Evolutionary conservation across 2,888 invertebrate species (phyloP), one percentile per base, ranked within the genome.

Genomic region (Chrysolina haemoptera): DNA sequence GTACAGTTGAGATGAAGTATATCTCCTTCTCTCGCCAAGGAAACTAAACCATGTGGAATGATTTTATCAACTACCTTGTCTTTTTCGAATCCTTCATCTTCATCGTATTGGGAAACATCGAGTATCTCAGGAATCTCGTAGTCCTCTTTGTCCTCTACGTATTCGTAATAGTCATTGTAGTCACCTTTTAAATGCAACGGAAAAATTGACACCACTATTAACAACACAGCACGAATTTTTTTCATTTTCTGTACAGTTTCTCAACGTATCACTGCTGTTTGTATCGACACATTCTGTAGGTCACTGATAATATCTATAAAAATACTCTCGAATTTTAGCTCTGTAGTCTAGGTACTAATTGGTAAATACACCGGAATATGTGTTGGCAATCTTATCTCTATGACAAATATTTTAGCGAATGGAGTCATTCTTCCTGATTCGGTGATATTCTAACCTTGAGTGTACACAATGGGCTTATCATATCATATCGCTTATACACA

Each of bases 111-210:
- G 16, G n/a, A 16, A 27, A 27, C n/a, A 50, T 50, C 50, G 9
- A 8, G 18, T n/a, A 50, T 1, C 16, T 59, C 27, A n/a, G 35
- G 59, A n/a, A 27, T n/a, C 59, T 59, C 59, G 59, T 22, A 59
- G 35, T 59, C 59, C 27, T 59, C 59, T 59, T 59, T 27, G 8
- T 16, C 35, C n/a, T 59, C 59, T 9, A 59, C 59, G n/a, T 59
- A 59, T 35, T 59, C 59, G 10, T 59, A 59, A 59, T 59, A 59
- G 27, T 59, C n/a, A 35, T 59, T 59, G 59, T 59, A 27, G 59
- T 59, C 27, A 1, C n/a, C 59, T n/a, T 8, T 59, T 9, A n/a
- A 22, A 59, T 27, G n/a, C 14, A 12, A 1, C 6, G 16, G 16
- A 59, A 9, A 27, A 14, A 35, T 8, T 0, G 35, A 10, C 59